Base-by-base conservation (phyloP, 2,113 vertebrate genomes). In the Pelodiscus sinensis region DNA sequence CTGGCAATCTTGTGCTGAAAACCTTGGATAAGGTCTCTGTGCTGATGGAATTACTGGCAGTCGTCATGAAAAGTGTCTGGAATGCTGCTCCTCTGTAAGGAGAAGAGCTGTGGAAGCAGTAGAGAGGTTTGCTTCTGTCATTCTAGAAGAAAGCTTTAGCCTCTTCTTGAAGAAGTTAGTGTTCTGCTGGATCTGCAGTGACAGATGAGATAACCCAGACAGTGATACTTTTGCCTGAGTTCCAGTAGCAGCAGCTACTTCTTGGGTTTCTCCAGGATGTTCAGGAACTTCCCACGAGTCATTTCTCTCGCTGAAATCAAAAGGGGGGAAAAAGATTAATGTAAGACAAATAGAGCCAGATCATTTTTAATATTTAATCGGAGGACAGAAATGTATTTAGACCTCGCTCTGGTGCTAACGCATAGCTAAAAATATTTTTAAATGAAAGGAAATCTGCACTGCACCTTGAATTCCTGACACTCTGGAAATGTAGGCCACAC, bases 251-350 rank as follows among this genome's bases (percentile, higher is more conserved):
- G 94, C 62, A 94, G 93, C 84, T 98, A 99, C 97, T 99, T 99
- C 98, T 99, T 99, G 56, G 99, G 98, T 96, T 99, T 99, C 97
- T 99, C 99, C 97, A 99, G 96, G 97, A 99, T 99, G 97, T 99
- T 99, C 96, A 99, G 98, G 96, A 99, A 99, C 96, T 99, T 99
- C 7, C 99, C 99, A 83, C 99, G 98, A 85, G 99, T 99, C 99
- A 99, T 99, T 98, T 99, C 99, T 97, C 99, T 98, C 88, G 99
- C 99, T 99, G 98, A 78, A 99, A 98, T 97, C 82, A 97, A 29
- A 97, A 97, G 87, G 18, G 81, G 84, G 97, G 79, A 83, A 89
- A 84, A 3, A 87, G 15, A 82, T 95, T 35, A 95, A 0, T 73
- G 85, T 68, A 92, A 91, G 93, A n/a, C 2, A 65, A 77, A 90